Base-by-base conservation (phyloP, 2,797 vertebrate species). In the Clarias platycephalus region DNA sequence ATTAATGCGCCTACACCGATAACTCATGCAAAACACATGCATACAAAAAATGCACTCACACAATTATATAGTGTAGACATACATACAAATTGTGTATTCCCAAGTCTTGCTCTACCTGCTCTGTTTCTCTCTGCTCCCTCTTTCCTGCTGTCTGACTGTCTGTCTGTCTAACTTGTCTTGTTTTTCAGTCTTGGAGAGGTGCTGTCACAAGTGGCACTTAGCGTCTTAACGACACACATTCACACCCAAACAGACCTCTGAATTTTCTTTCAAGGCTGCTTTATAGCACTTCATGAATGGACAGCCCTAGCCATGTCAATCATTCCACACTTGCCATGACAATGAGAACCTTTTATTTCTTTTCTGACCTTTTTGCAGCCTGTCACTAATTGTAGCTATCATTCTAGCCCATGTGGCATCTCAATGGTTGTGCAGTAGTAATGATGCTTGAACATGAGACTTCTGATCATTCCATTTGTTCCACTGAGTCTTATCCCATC, bases 381-480 rank as follows among this genome's bases (percentile, higher is more conserved):
- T 88, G 86, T 91, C 87, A 86, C 92, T 88, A 88, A 89, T 89
- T 81, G 79, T 86, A 83, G 85, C 80, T 83, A 18, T 80, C 88
- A 81, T 90, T 92, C 93, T 93, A 91, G 89, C 83, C 67, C 88
- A 90, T 90, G 87, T 90, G 90, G 85, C 92, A 93, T 93, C 91
- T 94, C 91, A 91, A 83, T 90, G 80, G 88, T 86, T 89, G 82
- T 82, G 82, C 74, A 77, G 85, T 85, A 89, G 90, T 85, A 91
- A 85, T 67, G 79, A 88, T 91, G 91, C 89, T 93, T 89, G 90
- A 92, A 91, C 87, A 78, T 90, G 90, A 87, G 86, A 93, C 92
- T 94, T 89, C 88, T 90, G 89, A 90, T 92, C 95, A 93, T 95
- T 95, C 93, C 93, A 92, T 91, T 92, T 87, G 89, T 91, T 91